Conservation (phyloP, 2,113 vertebrate species). For the Platichthys stellatus region DNA sequence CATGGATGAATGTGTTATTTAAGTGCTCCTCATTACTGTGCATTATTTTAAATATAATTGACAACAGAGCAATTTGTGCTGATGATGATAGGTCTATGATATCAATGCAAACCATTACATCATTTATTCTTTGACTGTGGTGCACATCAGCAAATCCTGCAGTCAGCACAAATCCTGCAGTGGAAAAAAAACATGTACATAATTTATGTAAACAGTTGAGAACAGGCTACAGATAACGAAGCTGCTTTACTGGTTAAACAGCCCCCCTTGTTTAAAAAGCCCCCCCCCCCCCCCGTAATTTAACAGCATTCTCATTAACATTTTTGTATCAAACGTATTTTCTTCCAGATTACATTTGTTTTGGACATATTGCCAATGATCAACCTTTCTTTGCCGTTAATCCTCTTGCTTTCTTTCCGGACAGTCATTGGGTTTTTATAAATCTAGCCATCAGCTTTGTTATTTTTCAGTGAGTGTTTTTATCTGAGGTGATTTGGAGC, state of each 20-base stretch:
- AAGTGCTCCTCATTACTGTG: neutral
- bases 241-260: constrained; percentile 50
- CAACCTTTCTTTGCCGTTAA: no score
- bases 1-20: constrained; percentile 11
- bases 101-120: constrained; percentile 47
- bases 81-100: constrained; percentile 27
- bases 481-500: no score
- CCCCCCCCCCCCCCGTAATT: constrained; percentile 8
- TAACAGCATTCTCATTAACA: constrained; percentile 4
- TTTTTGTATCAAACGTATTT: neutral
- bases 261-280: constrained; percentile 25
- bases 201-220: constrained; percentile 53
- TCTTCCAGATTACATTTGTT: no score
- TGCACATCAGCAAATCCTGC: constrained; percentile 22
- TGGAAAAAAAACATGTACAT: constrained; percentile 44
- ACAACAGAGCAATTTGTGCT: neutral
- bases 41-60: constrained; percentile 23
- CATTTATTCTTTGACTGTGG: constrained; percentile 27
- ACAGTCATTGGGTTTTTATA: no score
- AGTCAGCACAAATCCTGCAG: constrained; percentile 48
- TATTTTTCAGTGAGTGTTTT: no score
- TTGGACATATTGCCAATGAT: no score
- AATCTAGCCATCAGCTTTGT: no score
- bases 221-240: constrained; percentile 7
- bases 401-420: no score